Evolutionary conservation across 2,797 vertebrate genomes (phyloP), one percentile per base, ranked within the genome.

Genomic region (Sternarchorhynchus goeldii): DNA sequence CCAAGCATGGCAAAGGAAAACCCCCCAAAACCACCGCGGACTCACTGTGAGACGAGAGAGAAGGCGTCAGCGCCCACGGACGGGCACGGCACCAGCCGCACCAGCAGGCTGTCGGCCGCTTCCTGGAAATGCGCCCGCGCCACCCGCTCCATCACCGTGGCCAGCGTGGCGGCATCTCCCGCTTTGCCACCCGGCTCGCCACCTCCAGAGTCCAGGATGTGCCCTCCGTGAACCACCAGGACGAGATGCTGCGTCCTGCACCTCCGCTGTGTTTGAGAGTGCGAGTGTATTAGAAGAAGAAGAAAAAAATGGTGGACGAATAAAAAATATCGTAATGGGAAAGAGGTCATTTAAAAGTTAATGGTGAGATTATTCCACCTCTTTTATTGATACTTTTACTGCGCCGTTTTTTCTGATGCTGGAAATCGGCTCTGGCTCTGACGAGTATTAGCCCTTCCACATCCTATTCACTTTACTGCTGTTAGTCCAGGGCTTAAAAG

Each of bases 121-220:
- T 95, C 92, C 10, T 97, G 98, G 87, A 98, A 99, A 88, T 99
- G 98, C 20, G 97, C 96, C 0, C 95, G 92, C 90, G 98, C 97
- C 90, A 99, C 97, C 0, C 96, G 93, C 84, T 99, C 95, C 62
- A 99, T 97, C 60, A 95, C 96, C 0, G 93, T 93, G 0, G 93
- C 92, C 50, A 99, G 94, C 32, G 96, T 99, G 90, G 96, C 98
- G 82, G 96, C 89, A 21, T 99, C 98, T 0, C 95, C 96, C 81
- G 97, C 95, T 90, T 99, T 99, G 80, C 96, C 95, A 91, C 88
- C 96, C 85, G 95, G 94, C 85, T 99, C 97, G 1, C 97, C 95
- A 0, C 93, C 87, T 31, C 97, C 97, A 0, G 95, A 95, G 83
- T 99, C 98, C 91, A 99, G 93, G 90, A 98, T 98, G 91, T 97